Evolutionary conservation across 2,888 invertebrate species (phyloP).

Genomic region (Hypselothyrea guttata): DNA sequence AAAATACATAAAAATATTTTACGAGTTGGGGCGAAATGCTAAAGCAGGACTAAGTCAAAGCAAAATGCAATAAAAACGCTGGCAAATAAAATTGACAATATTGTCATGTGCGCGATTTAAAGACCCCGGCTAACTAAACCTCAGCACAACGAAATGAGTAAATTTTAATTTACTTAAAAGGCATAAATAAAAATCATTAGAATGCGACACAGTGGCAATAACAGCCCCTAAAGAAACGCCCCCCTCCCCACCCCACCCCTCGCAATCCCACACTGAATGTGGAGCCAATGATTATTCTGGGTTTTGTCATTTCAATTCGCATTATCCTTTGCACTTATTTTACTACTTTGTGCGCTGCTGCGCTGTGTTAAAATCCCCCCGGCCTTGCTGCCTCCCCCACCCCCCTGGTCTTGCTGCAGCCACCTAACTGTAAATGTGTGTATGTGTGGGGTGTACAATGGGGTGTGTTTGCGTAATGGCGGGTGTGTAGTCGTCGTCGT

Average conservation of each 20-base stretch:
- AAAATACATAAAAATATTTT: slow-evolving; percentile 76
- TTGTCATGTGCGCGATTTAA: slow-evolving; percentile 66
- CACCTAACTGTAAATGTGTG: slow-evolving; percentile 25
- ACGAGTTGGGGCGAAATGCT: slow-evolving; percentile 50
- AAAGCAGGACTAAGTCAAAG: slow-evolving; percentile 41
- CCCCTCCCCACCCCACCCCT: background rate
- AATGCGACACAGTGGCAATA: slow-evolving; percentile 12
- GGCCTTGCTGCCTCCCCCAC: too few species aligned
- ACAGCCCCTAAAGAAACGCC: background rate
- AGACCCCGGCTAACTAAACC: slow-evolving; percentile 3
- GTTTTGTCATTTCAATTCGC: slow-evolving; percentile 80
- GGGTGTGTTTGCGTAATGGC: slow-evolving; percentile 75
- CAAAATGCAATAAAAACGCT: slow-evolving; percentile 70
- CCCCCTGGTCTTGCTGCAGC: slow-evolving; percentile 1
- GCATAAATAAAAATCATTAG: slow-evolving; percentile 62
- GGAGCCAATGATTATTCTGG: slow-evolving; percentile 78
- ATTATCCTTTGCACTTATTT: slow-evolving; percentile 79
- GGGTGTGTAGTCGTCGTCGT: slow-evolving; percentile 49
- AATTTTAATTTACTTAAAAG: slow-evolving; percentile 76
- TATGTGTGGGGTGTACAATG: slow-evolving; percentile 28
- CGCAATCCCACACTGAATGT: slow-evolving; percentile 40
- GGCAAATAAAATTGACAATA: slow-evolving; percentile 75
- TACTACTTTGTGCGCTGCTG: slow-evolving; percentile 65
- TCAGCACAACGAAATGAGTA: slow-evolving; percentile 47
- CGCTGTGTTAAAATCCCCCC: slow-evolving; percentile 21